Evolutionary conservation across 2,113 vertebrate genomes (phyloP).

Genomic region (Panthera tigris): DNA sequence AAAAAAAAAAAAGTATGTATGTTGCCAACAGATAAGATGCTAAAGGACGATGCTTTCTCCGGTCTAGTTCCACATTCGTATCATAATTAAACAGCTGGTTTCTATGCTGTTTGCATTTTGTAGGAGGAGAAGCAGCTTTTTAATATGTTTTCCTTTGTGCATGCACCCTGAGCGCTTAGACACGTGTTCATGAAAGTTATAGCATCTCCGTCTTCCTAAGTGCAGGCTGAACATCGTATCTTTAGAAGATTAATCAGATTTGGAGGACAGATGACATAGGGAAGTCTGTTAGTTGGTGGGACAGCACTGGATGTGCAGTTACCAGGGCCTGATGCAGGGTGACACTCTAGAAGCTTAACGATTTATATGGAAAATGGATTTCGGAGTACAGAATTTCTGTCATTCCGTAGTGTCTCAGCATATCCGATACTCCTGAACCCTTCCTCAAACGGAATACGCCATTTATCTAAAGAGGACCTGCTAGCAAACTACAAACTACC

Average conservation of each 20-base stretch:
- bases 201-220: neutral
- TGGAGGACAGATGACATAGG: neutral
- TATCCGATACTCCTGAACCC: neutral
- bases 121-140: neutral
- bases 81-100: neutral
- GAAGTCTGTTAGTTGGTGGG: rapidly evolving
- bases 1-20: neutral
- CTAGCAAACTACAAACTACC: neutral
- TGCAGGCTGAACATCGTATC: neutral
- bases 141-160: neutral
- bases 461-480: neutral
- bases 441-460: neutral
- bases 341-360: rapidly evolving
- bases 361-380: neutral
- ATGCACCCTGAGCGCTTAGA: neutral
- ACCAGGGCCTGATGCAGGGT: neutral
- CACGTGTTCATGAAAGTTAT: neutral
- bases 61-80: neutral
- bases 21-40: no score
- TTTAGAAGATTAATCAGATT: neutral
- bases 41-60: neutral
- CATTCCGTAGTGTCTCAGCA: neutral
- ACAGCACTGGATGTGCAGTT: rapidly evolving
- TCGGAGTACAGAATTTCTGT: neutral
- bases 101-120: neutral